Conservation (phyloP, 2,113 vertebrate species). For the Crotalus helleri region DNA sequence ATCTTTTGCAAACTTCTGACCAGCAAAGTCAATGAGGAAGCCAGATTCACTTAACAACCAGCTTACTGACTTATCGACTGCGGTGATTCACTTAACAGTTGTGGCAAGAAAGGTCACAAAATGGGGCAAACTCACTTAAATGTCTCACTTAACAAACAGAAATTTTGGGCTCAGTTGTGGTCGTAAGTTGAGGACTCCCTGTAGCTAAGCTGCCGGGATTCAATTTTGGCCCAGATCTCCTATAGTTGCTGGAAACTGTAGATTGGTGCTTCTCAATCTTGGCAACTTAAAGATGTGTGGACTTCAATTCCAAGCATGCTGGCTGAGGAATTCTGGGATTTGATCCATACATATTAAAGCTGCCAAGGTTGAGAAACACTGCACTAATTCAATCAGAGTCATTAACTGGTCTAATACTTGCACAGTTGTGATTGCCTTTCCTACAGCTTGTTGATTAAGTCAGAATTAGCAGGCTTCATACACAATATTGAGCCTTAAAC, state of each 20-base stretch:
- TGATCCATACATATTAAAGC: neutral
- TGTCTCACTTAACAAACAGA: neutral
- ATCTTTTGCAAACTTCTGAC: too few species aligned
- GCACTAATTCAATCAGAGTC: neutral
- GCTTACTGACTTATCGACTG: too few species aligned
- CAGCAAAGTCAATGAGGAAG: too few species aligned
- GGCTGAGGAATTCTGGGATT: neutral
- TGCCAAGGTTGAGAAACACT: neutral
- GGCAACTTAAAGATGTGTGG: neutral
- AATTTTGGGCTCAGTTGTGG: neutral
- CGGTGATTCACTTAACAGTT: too few species aligned
- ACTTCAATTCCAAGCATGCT: neutral
- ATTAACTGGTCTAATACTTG: neutral
- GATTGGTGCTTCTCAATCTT: neutral
- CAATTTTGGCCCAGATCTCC: neutral
- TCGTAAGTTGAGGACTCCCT: neutral
- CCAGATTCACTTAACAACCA: too few species aligned
- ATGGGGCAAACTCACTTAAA: neutral
- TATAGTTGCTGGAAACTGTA: neutral
- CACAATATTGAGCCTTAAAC: neutral
- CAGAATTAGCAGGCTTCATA: neutral
- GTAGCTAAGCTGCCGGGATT: neutral
- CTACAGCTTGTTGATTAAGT: neutral
- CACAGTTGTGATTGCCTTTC: neutral
- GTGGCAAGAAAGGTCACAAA: too few species aligned